A percentile compares a stretch with the other conserved stretches of the same genome.
These are phyloP conservation scores for Polylopha cassiicola DNA, from an alignment of 2,888 invertebrate species.

Conservation along the genomic window DNA sequence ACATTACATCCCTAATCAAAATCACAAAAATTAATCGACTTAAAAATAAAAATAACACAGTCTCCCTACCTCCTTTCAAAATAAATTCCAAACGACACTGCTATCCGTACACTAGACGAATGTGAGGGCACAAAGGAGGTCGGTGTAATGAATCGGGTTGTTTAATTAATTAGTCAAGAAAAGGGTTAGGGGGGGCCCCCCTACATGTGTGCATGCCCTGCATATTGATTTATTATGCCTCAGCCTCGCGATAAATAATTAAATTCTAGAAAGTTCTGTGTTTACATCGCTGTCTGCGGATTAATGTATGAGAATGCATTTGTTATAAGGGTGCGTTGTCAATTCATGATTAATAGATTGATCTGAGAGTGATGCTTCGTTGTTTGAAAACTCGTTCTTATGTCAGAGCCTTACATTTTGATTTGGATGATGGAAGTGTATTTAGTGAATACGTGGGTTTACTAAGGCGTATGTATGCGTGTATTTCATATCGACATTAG, in stretches of 20 bases:
- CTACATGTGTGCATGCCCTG: constrained; percentile 68
- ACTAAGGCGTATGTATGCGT: too few species aligned
- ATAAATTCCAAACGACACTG: constrained; percentile 32
- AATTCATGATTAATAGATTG: too few species aligned
- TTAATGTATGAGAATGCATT: constrained; percentile 13
- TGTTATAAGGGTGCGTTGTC: constrained; percentile 1
- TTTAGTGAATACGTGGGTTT: background rate
- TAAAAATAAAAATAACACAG: background rate
- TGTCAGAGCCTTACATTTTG: too few species aligned
- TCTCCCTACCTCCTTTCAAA: constrained; percentile 11
- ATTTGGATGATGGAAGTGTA: background rate
- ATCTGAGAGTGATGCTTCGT: too few species aligned
- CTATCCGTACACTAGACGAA: constrained; percentile 66
- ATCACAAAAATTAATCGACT: too few species aligned
- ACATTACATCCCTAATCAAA: too few species aligned
- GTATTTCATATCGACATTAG: too few species aligned
- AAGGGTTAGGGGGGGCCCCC: constrained; percentile 41
- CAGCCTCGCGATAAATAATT: constrained; percentile 71
- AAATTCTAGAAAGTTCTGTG: constrained; percentile 69
- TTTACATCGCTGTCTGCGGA: constrained; percentile 42
- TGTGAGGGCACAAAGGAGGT: constrained; percentile 74
- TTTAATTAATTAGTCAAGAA: constrained; percentile 84
- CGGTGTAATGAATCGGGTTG: constrained; percentile 85
- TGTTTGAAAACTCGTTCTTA: too few species aligned
- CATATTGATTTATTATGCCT: constrained; percentile 76